Evolutionary conservation across 1,140 invertebrate species (phyloP).

Genomic region (Papilio machaon): DNA sequence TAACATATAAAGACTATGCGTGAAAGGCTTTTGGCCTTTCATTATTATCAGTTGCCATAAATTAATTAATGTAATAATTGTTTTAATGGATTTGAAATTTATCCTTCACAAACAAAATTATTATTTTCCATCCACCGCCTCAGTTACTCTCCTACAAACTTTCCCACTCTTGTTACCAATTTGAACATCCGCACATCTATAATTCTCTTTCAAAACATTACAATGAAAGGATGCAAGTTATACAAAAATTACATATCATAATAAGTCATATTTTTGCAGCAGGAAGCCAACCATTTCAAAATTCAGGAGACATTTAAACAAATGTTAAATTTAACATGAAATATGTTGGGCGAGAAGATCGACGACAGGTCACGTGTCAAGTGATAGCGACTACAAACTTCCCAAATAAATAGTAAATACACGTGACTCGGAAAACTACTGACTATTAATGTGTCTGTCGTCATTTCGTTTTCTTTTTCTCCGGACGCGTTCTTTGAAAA

Average conservation of each 20-base stretch:
- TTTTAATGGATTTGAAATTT: too few species aligned
- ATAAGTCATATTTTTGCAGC: not conserved
- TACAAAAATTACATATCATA: not conserved
- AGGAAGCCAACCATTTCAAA: not conserved
- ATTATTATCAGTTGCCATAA: not conserved
- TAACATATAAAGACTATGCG: not conserved
- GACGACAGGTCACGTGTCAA: slow-evolving; percentile 56
- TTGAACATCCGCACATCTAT: too few species aligned
- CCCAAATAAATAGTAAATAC: slow-evolving; percentile 54
- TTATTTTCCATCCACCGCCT: too few species aligned
- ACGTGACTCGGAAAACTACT: slow-evolving; percentile 55
- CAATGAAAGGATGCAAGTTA: too few species aligned
- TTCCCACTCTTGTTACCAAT: too few species aligned
- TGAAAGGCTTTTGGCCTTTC: not conserved
- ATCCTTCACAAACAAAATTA: too few species aligned
- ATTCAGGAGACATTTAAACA: not conserved
- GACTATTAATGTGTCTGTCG: slow-evolving; percentile 55
- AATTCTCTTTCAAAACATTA: too few species aligned
- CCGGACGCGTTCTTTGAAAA: slow-evolving; percentile 41
- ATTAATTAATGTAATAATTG: too few species aligned
- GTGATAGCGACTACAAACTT: slow-evolving; percentile 52
- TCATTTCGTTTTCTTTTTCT: slow-evolving; percentile 56
- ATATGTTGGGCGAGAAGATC: slow-evolving; percentile 52
- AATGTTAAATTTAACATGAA: slow-evolving; percentile 38
- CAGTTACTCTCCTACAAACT: too few species aligned